Base-by-base conservation (phyloP, 2,888 invertebrate species). In the Apamea anceps region DNA sequence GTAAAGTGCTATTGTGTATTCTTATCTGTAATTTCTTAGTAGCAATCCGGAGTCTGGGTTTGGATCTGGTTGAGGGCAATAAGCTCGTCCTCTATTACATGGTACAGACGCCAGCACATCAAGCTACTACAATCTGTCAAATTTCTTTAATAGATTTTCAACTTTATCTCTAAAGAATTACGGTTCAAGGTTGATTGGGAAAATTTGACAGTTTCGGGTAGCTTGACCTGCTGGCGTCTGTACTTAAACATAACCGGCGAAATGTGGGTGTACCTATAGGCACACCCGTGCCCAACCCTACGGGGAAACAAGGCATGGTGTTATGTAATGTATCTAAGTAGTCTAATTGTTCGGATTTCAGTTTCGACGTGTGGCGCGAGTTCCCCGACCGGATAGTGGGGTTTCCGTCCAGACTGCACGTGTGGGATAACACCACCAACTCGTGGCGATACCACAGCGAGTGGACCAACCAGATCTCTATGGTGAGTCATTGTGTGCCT, bases 341-440 rank as follows among this genome's bases (percentile, higher is more conserved):
- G 57, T n/a, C 1, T n/a, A 60, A 60, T 74, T 51, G 51, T 71
- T 74, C 54, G 8, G 28, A 54, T 94, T 95, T 51, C 93, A 97
- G 97, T 48, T 98, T 98, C 92, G 97, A 99, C 98, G 99, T 99
- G 66, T 99, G 99, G 99, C 97, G 99, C 80, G 99, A 99, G 97
- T 99, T 99, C 96, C 99, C 99, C 2, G 99, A 99, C 94, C 97
- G 99, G 79, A 98, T 99, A 89, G 99, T 99, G 82, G 99, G 99
- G 12, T 99, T 99, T 96, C 99, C 99, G 42, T 99, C 99, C 65
- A 97, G 99, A 54, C 98, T 99, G 77, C 99, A 99, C 95, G 98
- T 99, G 51, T 99, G 99, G 99, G 99, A 99, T 93, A 99, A 99
- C 95, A 96, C 96, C 10, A 99, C 99, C 0, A 96, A 97, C 89